Percentiles rank a stretch among this genome's conserved stretches.
phyloP scores from a whole-genome alignment of 2,797 vertebrate species.

The Linurgus olivaceus region DNA sequence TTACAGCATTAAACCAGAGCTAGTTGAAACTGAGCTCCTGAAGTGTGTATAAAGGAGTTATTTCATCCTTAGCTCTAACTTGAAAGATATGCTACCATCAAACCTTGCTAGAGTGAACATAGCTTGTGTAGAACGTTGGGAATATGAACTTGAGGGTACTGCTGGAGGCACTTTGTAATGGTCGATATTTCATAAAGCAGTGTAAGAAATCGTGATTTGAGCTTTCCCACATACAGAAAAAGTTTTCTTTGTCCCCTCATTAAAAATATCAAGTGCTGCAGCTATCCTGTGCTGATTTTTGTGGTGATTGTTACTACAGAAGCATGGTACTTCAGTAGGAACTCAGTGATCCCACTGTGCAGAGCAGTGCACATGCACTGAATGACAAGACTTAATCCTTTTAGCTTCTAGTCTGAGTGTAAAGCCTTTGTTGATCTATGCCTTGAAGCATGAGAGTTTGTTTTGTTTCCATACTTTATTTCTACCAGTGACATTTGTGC shows the following conservation, averaged over 20 bases:
- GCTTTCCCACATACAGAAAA: not conserved
- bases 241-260: not conserved
- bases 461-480: conserved; percentile 10
- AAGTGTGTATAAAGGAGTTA: not conserved
- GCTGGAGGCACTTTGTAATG: not conserved
- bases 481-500: not conserved
- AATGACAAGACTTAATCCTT: not conserved
- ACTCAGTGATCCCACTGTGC: not conserved
- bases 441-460: not conserved
- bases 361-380: not conserved
- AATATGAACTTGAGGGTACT: not conserved
- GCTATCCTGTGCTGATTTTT: not conserved
- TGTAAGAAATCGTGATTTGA: not conserved
- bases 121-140: not conserved
- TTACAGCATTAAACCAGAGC: not conserved
- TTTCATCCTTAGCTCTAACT: not conserved
- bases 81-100: not conserved
- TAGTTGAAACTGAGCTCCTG: not conserved
- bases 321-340: fast-evolving
- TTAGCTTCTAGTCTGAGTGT: not conserved
- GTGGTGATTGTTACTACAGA: not conserved
- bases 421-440: not conserved
- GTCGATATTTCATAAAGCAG: not conserved
- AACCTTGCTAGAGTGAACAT: fast-evolving
- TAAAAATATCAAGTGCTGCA: not conserved